Percentiles rank a stretch among this genome's conserved stretches.
These are phyloP conservation scores for Eubucco bourcierii DNA, from an alignment of 2,113 vertebrate species.

Conservation along the genomic window DNA sequence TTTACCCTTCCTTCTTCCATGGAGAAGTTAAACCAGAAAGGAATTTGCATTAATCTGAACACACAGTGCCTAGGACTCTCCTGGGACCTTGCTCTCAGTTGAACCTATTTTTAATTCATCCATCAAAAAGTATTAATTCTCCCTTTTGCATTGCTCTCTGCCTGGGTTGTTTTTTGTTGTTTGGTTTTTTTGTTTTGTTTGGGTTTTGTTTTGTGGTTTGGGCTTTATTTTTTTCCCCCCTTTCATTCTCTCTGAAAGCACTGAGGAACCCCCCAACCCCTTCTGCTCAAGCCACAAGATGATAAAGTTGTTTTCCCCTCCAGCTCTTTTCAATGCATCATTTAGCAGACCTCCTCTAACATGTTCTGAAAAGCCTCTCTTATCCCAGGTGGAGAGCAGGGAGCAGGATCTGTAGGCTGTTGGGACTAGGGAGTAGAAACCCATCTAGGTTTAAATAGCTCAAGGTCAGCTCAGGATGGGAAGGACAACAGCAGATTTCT, in stretches of 20 bases:
- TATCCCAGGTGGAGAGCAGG: conserved; percentile 7
- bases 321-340: conserved; percentile 55
- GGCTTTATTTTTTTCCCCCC: not conserved
- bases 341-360: conserved; percentile 63
- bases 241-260: conserved; percentile 55
- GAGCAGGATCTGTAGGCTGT: conserved; percentile 1
- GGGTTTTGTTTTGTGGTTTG: not conserved
- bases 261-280: conserved; percentile 6
- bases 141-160: not conserved
- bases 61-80: not conserved
- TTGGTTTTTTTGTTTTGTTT: too few relatives aligned
- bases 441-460: conserved; percentile 57
- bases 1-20: not conserved
- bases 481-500: conserved; percentile 45
- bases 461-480: conserved; percentile 51
- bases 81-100: not conserved
- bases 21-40: not conserved
- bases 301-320: conserved; percentile 55
- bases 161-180: not conserved
- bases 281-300: conserved; percentile 32
- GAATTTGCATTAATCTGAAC: not conserved
- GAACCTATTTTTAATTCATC: conserved; percentile 11
- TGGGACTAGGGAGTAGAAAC: conserved; percentile 22
- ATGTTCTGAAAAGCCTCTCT: conserved; percentile 47
- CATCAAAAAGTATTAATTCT: conserved; percentile 44